A percentile compares a stretch with the other conserved stretches of the same genome.
These are phyloP conservation scores for Patella pellucida DNA, from an alignment of 2,888 invertebrate genomes.

Conservation along the genomic window DNA sequence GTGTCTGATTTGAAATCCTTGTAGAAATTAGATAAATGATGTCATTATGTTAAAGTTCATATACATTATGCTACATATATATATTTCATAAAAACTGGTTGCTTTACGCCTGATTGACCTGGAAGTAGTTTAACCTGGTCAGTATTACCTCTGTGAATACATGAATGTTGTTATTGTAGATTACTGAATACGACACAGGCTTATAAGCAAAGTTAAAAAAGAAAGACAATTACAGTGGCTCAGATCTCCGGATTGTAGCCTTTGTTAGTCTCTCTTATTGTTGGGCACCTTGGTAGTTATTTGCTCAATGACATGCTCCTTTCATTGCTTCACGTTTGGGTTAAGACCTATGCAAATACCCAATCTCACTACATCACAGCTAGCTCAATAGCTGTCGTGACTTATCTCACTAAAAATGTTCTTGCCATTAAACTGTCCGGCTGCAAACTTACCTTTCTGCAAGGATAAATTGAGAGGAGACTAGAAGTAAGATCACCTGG, in stretches of 20 bases:
- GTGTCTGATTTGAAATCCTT: too few relatives aligned
- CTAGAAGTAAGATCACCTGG: too few relatives aligned
- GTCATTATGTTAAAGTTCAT: too few relatives aligned
- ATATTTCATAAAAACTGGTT: too few relatives aligned
- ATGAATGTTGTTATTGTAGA: too few relatives aligned
- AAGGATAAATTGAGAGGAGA: neutral
- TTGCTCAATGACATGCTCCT: conserved; percentile 9
- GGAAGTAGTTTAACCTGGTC: too few relatives aligned
- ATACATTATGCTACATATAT: too few relatives aligned
- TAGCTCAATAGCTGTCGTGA: conserved; percentile 11
- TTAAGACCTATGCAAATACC: conserved; percentile 11
- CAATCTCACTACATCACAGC: conserved; percentile 7
- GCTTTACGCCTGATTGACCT: too few relatives aligned
- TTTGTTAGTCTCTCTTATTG: neutral
- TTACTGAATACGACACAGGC: too few relatives aligned
- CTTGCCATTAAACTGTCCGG: neutral
- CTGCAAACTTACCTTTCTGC: neutral
- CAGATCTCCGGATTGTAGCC: neutral
- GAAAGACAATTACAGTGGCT: conserved; percentile 9
- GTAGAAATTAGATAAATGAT: too few relatives aligned
- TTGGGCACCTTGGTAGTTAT: conserved; percentile 10
- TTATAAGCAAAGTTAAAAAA: neutral
- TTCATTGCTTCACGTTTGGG: conserved; percentile 8
- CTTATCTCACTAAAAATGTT: conserved; percentile 9
- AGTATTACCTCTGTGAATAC: too few relatives aligned